Percentiles rank a stretch among this genome's conserved stretches.
These are phyloP conservation scores for Lateolabrax maculatus DNA, from an alignment of 2,797 vertebrate species.

Conservation along the genomic window DNA sequence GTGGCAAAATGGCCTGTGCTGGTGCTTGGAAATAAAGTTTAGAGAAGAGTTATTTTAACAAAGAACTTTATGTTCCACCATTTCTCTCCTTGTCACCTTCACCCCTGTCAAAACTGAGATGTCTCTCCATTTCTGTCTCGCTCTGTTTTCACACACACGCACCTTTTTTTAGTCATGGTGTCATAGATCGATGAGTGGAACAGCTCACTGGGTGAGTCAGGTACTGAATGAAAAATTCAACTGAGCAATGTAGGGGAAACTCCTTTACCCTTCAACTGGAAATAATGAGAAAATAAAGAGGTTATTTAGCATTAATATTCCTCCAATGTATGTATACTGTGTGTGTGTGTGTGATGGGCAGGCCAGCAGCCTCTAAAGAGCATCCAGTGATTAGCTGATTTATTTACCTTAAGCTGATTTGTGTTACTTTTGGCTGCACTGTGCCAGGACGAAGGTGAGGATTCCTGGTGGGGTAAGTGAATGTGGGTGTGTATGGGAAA, in stretches of 20 bases:
- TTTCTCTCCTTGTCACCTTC: not conserved
- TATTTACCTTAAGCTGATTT: slow-evolving; percentile 57
- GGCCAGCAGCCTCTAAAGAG: slow-evolving; percentile 24
- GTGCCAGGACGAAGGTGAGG: slow-evolving; percentile 64
- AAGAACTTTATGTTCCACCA: not conserved
- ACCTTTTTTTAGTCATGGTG: slow-evolving; percentile 21
- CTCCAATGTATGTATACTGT: slow-evolving; percentile 15
- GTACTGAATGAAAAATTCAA: slow-evolving; percentile 5
- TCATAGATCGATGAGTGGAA: slow-evolving; percentile 10
- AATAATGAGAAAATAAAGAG: slow-evolving; percentile 19
- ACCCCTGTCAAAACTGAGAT: not conserved
- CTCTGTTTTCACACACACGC: slow-evolving; percentile 17
- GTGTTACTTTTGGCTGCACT: slow-evolving; percentile 67
- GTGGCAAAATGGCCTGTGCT: not conserved
- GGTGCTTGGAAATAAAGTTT: slow-evolving; percentile 16
- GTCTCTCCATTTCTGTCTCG: not conserved
- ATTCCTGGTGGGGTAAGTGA: slow-evolving; percentile 51
- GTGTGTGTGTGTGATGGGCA: slow-evolving; percentile 34
- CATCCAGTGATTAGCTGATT: slow-evolving; percentile 51
- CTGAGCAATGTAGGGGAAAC: not conserved
- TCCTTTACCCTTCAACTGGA: not conserved
- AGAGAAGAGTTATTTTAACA: not conserved
- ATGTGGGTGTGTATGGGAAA: slow-evolving; percentile 41
- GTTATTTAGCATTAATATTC: slow-evolving; percentile 27
- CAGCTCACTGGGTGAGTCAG: slow-evolving; percentile 9